Evolutionary conservation across 1,140 invertebrate genomes (phyloP).

Genomic region (Zaprionus gabonicus): DNA sequence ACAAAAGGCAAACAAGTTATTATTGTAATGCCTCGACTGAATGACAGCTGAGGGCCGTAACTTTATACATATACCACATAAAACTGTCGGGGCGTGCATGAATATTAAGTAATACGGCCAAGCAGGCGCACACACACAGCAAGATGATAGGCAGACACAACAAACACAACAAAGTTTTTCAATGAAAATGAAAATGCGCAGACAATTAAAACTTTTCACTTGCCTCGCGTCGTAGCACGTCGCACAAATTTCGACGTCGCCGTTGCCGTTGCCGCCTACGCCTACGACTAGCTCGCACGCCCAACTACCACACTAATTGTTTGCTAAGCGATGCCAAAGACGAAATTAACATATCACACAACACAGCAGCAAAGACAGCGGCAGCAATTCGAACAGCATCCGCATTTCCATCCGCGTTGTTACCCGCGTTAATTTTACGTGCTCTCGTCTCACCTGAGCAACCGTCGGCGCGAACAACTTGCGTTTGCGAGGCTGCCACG

Average conservation of each 20-base stretch:
- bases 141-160: constrained; percentile 4
- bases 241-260: neutral
- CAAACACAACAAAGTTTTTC: constrained; percentile 59
- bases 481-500: constrained; percentile 61
- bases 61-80: constrained; percentile 41
- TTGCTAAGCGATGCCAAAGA: constrained; percentile 71
- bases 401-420: neutral
- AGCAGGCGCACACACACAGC: constrained; percentile 19
- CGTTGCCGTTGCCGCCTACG: neutral
- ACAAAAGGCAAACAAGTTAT: constrained; percentile 72
- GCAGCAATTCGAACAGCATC: constrained; percentile 9
- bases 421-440: constrained; percentile 35
- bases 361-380: constrained; percentile 28
- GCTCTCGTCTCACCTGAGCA: constrained; percentile 24
- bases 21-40: constrained; percentile 52
- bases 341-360: constrained; percentile 78
- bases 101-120: constrained; percentile 51
- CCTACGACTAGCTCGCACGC: constrained; percentile 19
- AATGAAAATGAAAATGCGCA: constrained; percentile 78
- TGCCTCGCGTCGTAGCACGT: constrained; percentile 44
- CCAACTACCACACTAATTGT: constrained; percentile 72
- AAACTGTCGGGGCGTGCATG: constrained; percentile 46
- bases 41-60: constrained; percentile 53
- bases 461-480: constrained; percentile 58
- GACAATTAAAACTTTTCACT: constrained; percentile 80